Conservation (phyloP, 2,113 vertebrate species). For the Embiotoca jacksoni region DNA sequence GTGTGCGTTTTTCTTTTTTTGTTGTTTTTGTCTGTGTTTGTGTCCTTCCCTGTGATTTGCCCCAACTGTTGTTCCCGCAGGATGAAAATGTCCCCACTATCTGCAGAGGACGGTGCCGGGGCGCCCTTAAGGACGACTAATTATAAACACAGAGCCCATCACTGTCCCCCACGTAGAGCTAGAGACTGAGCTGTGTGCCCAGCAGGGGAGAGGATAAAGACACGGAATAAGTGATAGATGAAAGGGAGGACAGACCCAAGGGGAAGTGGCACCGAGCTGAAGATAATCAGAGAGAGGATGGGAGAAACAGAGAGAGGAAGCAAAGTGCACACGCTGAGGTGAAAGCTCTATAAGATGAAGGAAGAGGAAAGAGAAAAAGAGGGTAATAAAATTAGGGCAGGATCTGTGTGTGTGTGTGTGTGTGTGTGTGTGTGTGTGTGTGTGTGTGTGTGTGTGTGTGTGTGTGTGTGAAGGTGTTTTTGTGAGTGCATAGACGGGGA, state of each 20-base stretch:
- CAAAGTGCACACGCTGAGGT: conserved; percentile 8
- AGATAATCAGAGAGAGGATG: conserved; percentile 11
- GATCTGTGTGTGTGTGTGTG: conserved; percentile 4
- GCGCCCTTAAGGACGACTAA: conserved; percentile 74
- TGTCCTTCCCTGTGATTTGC: conserved; percentile 31
- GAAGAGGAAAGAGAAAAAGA: conserved; percentile 7
- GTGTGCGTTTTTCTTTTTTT: conserved; percentile 4
- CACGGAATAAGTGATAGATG: conserved; percentile 57
- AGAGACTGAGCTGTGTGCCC: conserved; percentile 50
- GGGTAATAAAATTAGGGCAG: conserved; percentile 24
- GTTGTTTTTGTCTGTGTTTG: conserved; percentile 36
- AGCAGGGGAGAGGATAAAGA: conserved; percentile 59
- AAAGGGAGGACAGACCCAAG: conserved; percentile 36
- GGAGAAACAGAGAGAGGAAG: neutral
- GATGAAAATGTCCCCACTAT: conserved; percentile 69
- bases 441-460: conserved; percentile 6
- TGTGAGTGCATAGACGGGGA: neutral
- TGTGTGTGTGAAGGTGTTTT: conserved; percentile 8
- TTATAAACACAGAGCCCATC: conserved; percentile 71
- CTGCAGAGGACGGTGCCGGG: conserved; percentile 66
- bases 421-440: neutral
- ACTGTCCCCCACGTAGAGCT: conserved; percentile 49
- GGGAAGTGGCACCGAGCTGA: conserved; percentile 30
- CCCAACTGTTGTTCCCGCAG: conserved; percentile 42
- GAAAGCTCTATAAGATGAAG: conserved; percentile 22